Evolutionary conservation across 2,797 vertebrate species (phyloP), one percentile per base, ranked within the genome.

Genomic region (Pipistrellus nathusii): DNA sequence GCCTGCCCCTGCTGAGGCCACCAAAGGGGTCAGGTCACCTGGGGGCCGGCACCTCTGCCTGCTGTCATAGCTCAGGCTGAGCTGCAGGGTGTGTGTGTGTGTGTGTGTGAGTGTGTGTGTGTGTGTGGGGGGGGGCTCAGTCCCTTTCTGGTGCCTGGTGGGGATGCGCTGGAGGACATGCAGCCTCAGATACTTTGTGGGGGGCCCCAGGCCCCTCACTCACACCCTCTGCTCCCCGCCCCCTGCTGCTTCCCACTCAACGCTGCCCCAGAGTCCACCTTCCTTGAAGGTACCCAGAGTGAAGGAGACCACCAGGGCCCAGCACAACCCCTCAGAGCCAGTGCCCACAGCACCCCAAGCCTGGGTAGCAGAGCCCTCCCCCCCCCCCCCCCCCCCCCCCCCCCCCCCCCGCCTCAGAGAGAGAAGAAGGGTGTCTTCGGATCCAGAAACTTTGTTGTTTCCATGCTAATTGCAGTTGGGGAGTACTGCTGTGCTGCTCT

Each of bases 71-170:
- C 35, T 68, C 35, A 4, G 32, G 46, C 72, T 1, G 0, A 0
- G 17, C 17, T 32, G 77, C 53, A 15, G 11, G 0, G 51, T 20
- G 51, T 20, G 51, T 20, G 51, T 20, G 51, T 10, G 44, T 35
- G 35, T 35, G 35, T 35, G 35, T 35, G 35, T 35, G 35, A 3
- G 35, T 35, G 35, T 35, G 35, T 35, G 38, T 38, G 38, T 48
- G 4, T 44, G 44, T 44, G 46, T 0, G 15, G 14, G n/a, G n/a
- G n/a, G 1, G 0, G 0, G 5, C 53, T 35, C 32, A 8, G 21
- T 17, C 23, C 46, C 25, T 30, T 83, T 30, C 75, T 2, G 0
- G 21, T 5, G 8, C 35, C 59, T 77, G 30, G 8, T 11, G 7
- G 38, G n/a, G 23, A 32, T 0, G 0, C 7, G 3, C 0, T 2